Base-by-base conservation (phyloP, 37 sponge, comb jelly and placozoan genomes). In the Lycopodina hypogea region DNA sequence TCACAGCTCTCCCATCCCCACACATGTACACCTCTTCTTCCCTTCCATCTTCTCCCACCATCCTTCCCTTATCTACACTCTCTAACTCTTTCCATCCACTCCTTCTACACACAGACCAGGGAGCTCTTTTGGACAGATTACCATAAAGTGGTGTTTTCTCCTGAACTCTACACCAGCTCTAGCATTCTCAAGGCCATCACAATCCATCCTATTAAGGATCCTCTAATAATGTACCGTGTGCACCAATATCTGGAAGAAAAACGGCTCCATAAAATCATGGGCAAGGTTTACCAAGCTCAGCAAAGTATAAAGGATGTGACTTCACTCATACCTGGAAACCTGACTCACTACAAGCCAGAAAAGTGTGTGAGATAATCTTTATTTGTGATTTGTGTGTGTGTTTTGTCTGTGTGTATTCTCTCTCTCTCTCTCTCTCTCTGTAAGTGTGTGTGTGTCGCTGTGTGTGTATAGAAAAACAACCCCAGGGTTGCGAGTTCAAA, bases 121-220 rank as follows among this genome's bases (percentile, higher is more conserved):
- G 34, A 28, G 17, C 0, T 87, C 56, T 87, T 81, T 62, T 87
- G 81, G 71, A 75, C 69, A 58, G 87, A 87, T 59, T 87, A 81
- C 70, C 30, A 77, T 41, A 60, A 42, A 15, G 41, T 66, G 28
- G 55, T 86, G 48, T 11, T 0, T 1, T 72, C 86, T 11, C 40
- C 53, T 9, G 68, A 71, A 59, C 74, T 86, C 26, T 86, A 86
- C 67, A 45, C 79, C 33, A 74, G 28, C 21, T 40, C 50, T 22
- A 32, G 14, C 34, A 62, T 88, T 22, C 57, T 77, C 48, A 23
- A 3, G 17, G 74, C 88, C 61, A 70, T 88, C 35, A 82, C 88
- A 24, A 56, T 88, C 22, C 88, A 88, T 30, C 88, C 88, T 17
- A 39, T 88, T 26, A 88, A 82, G 35, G 83, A 88, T 65, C 83